Percentiles rank a stretch among this genome's conserved stretches.
Evolutionary conservation across 2,113 vertebrate genomes (phyloP).

Genomic region (Sapayoa aenigma): DNA sequence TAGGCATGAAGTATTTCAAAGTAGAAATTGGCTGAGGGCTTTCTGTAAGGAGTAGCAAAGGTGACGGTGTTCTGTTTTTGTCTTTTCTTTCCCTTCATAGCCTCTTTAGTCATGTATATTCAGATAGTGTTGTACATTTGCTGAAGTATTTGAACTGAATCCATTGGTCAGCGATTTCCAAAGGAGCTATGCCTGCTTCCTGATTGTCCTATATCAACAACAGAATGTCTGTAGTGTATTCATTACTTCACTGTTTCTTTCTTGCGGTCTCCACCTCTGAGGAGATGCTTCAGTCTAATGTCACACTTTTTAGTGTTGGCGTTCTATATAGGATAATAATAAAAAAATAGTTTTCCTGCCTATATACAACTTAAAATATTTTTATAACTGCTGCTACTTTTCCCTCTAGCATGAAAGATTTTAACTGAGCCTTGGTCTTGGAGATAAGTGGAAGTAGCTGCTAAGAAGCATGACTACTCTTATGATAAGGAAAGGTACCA

Average conservation of each 20-base stretch:
- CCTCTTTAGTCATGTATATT: background rate
- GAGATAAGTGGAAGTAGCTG: background rate
- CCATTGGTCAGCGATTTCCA: background rate
- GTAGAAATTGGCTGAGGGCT: background rate
- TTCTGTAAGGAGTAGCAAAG: background rate
- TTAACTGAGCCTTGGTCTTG: background rate
- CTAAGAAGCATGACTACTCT: background rate
- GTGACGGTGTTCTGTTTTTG: background rate
- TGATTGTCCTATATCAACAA: background rate
- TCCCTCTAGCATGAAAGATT: background rate
- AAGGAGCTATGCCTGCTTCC: background rate
- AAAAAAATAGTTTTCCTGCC: background rate
- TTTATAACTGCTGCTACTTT: background rate
- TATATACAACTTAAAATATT: background rate
- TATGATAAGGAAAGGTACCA: background rate
- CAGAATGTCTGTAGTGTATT: background rate
- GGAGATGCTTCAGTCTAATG: background rate
- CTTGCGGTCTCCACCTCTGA: background rate
- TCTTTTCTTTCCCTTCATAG: background rate
- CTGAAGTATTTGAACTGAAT: background rate
- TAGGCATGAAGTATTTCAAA: conserved; percentile 1
- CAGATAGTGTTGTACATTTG: background rate
- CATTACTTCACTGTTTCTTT: background rate
- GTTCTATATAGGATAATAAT: background rate
- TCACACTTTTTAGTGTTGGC: background rate